These are phyloP conservation scores for Neelides sp. DNA, from an alignment of 1,140 invertebrate species.

Conservation along the genomic window DNA sequence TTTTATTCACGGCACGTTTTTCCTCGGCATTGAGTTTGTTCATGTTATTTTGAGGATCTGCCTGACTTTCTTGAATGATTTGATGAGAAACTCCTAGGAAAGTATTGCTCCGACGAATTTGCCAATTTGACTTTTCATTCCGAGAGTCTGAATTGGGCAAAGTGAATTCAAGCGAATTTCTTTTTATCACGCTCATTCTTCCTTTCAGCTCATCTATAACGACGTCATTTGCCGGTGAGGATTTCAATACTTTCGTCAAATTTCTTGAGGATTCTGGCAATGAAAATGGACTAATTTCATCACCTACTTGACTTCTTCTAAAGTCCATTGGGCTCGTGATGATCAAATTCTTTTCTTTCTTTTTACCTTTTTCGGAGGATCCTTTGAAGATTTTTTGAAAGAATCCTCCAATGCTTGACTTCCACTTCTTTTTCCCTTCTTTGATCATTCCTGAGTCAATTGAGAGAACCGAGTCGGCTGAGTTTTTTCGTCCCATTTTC, in stretches of 20 bases:
- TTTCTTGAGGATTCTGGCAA: constrained; percentile 2
- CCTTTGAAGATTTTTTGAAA: constrained; percentile 26
- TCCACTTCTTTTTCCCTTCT: constrained; percentile 3
- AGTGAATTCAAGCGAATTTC: no score
- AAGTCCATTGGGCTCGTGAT: constrained; percentile 29
- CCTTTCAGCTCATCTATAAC: constrained; percentile 23
- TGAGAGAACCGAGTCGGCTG: no score
- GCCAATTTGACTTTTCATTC: neutral
- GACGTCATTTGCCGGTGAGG: constrained; percentile 5
- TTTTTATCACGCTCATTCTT: constrained; percentile 15
- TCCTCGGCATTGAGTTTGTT: neutral
- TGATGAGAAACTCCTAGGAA: neutral
- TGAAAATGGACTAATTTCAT: no score
- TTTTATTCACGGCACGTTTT: no score
- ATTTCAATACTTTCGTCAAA: neutral
- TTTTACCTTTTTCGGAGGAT: constrained; percentile 6
- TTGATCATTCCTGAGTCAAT: no score
- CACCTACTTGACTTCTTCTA: neutral
- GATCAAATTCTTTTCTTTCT: constrained; percentile 20
- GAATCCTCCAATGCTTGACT: constrained; percentile 15
- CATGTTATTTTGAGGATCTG: neutral
- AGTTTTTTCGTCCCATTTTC: no score
- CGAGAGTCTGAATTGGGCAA: neutral
- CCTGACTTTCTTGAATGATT: constrained; percentile 1
- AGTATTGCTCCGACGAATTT: neutral